Evolutionary conservation across 2,888 invertebrate species (phyloP).

Genomic region (Cheilosia grossa): DNA sequence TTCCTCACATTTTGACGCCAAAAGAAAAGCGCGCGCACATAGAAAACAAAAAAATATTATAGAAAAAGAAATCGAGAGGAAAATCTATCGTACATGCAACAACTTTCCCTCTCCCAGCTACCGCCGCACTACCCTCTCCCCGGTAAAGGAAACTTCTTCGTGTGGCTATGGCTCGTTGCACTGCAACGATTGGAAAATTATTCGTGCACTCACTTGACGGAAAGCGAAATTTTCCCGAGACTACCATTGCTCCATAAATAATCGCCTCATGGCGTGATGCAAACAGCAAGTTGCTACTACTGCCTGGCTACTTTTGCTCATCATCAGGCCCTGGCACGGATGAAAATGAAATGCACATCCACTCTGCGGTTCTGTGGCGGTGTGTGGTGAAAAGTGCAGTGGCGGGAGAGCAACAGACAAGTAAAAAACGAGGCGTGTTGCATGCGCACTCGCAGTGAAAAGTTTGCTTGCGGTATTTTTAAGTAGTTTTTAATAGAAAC

Average conservation of each 20-base stretch:
- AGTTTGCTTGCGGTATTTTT: constrained; percentile 69
- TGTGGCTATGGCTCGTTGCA: constrained; percentile 60
- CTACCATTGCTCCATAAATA: constrained; percentile 71
- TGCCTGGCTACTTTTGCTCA: constrained; percentile 29
- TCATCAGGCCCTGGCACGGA: constrained; percentile 53
- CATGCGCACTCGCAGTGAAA: constrained; percentile 61
- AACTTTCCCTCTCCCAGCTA: constrained; percentile 64
- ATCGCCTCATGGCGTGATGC: constrained; percentile 70
- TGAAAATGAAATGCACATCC: constrained; percentile 65
- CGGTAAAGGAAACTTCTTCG: constrained; percentile 44
- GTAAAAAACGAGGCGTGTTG: constrained; percentile 46
- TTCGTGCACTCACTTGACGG: constrained; percentile 71
- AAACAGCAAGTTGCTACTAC: constrained; percentile 38
- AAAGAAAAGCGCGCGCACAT: constrained; percentile 62
- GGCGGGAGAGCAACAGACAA: background rate
- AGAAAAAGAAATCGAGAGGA: constrained; percentile 74
- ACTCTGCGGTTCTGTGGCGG: background rate
- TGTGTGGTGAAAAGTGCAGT: constrained; percentile 5
- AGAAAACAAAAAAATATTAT: constrained; percentile 6
- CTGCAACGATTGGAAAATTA: constrained; percentile 61
- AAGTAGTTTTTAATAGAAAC: constrained; percentile 32
- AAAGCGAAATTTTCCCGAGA: constrained; percentile 74
- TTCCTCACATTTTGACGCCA: constrained; percentile 53
- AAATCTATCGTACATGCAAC: constrained; percentile 59
- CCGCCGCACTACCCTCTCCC: constrained; percentile 18